A percentile compares a stretch with the other conserved stretches of the same genome.
Conservation (phyloP, 2,113 vertebrate genomes). For the Microcebus lehilahytsara region DNA sequence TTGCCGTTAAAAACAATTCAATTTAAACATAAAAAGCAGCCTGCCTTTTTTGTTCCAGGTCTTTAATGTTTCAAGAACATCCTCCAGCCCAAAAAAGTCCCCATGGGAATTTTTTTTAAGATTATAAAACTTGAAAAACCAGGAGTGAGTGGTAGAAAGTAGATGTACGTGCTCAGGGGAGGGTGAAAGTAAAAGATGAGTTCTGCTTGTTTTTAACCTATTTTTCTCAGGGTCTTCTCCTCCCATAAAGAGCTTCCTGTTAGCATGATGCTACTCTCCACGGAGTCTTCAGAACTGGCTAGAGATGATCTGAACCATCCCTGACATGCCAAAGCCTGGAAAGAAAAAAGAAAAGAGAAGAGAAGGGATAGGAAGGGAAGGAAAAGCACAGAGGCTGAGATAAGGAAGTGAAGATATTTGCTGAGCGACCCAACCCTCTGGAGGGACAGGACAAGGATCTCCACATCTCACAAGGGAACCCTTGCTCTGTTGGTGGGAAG, state of each 20-base stretch:
- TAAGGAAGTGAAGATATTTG: not conserved
- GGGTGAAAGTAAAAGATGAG: not conserved
- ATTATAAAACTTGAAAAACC: not conserved
- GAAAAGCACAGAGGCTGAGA: not conserved
- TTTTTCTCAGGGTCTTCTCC: not conserved
- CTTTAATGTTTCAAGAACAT: not conserved
- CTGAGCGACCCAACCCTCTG: not conserved
- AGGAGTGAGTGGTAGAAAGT: not conserved
- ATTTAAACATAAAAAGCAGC: not conserved
- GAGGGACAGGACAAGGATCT: no score
- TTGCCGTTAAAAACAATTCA: not conserved
- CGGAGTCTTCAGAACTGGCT: not conserved
- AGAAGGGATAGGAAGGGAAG: not conserved
- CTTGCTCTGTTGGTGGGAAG: no score
- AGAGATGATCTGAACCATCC: not conserved
- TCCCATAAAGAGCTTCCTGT: not conserved
- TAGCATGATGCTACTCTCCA: not conserved
- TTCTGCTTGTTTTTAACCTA: not conserved
- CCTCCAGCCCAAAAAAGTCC: not conserved
- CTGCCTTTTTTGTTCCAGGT: not conserved
- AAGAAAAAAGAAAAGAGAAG: not conserved
- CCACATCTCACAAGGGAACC: not conserved
- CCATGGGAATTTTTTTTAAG: not conserved
- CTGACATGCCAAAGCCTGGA: not conserved
- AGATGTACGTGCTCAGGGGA: not conserved